Evolutionary conservation across 2,888 invertebrate genomes (phyloP).

Genomic region (Tenthredo notha): DNA sequence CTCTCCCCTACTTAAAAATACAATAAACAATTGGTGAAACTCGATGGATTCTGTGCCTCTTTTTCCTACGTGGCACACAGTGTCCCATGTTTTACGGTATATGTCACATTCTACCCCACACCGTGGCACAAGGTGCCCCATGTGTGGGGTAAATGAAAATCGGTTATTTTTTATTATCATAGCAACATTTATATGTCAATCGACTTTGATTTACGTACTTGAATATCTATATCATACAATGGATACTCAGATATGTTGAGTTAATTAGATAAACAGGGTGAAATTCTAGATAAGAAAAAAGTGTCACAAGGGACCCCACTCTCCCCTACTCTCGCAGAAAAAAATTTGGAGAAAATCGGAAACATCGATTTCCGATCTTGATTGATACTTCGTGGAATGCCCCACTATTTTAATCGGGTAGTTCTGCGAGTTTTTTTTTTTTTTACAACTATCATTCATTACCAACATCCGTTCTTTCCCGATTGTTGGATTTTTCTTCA

Average conservation of each 20-base stretch:
- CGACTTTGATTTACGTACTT: slow-evolving; percentile 4
- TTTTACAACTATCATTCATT: no score
- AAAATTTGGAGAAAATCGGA: no score
- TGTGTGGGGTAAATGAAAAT: background rate
- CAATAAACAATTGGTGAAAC: no score
- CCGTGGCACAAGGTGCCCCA: background rate
- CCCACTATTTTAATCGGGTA: no score
- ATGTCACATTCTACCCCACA: slow-evolving; percentile 1
- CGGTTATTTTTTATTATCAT: slow-evolving; percentile 15
- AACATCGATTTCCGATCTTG: no score
- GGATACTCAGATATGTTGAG: slow-evolving; percentile 12
- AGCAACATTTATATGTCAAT: background rate
- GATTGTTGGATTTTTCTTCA: no score
- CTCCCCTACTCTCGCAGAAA: no score
- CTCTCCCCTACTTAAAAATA: no score
- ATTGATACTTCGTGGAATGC: no score
- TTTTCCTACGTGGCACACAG: slow-evolving; percentile 8
- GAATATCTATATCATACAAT: slow-evolving; percentile 1
- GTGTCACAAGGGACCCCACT: background rate
- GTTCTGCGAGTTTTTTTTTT: no score
- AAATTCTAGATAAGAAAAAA: slow-evolving; percentile 7
- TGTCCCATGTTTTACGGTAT: slow-evolving; percentile 3
- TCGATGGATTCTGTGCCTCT: background rate
- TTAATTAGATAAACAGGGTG: background rate
- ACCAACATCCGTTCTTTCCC: no score